These are phyloP conservation scores for Atherinomorus stipes DNA, from an alignment of 2,113 vertebrate genomes.

Conservation along the genomic window DNA sequence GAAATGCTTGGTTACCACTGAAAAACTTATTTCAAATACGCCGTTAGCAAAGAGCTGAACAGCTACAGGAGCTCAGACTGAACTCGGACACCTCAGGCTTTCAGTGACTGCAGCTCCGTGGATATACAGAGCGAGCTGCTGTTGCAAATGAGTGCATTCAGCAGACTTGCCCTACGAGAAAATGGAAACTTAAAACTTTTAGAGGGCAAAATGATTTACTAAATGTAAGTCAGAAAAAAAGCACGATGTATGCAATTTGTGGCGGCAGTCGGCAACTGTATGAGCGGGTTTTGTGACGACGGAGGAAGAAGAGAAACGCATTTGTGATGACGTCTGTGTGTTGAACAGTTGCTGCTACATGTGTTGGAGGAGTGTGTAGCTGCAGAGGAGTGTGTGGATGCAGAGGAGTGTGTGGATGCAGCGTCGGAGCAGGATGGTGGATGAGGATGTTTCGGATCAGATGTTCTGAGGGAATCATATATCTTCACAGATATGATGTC, in stretches of 20 bases:
- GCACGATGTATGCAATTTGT: conserved; percentile 51
- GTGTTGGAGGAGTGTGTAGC: no score
- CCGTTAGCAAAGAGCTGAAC: conserved; percentile 16
- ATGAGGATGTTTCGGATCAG: no score
- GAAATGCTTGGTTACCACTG: background rate
- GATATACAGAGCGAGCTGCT: conserved; percentile 15
- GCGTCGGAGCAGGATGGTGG: no score
- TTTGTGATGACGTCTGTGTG: no score
- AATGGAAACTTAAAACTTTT: conserved; percentile 1
- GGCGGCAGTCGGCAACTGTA: no score
- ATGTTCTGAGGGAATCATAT: no score
- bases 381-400: no score
- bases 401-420: no score
- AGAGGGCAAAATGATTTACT: conserved; percentile 3
- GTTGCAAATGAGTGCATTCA: conserved; percentile 23
- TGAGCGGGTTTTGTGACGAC: no score
- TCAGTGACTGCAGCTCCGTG: conserved; percentile 6
- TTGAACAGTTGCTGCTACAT: no score
- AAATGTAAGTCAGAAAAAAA: conserved; percentile 29
- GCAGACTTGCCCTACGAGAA: conserved; percentile 24
- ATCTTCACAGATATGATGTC: no score
- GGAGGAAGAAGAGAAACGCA: no score
- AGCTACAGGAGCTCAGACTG: conserved; percentile 5
- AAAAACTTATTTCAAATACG: background rate
- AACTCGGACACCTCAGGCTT: conserved; percentile 17